Evolutionary conservation across 1,140 invertebrate genomes (phyloP).

Genomic region (Heterodera carotae): DNA sequence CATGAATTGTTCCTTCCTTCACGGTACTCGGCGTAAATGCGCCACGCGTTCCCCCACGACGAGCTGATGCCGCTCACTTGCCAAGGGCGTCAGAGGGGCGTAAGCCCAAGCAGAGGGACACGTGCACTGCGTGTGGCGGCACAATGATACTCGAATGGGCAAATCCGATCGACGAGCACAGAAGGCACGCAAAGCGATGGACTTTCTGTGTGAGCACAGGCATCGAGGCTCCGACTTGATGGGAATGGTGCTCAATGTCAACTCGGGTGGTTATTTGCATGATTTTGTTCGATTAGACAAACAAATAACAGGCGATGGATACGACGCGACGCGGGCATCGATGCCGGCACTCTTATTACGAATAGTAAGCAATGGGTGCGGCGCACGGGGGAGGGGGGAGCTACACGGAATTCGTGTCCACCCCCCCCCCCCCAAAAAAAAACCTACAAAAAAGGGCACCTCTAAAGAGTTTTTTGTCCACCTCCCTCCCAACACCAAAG

Average conservation of each 20-base stretch:
- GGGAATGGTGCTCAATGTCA: constrained; percentile 91
- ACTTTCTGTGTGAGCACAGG: constrained; percentile 88
- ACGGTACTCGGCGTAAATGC: constrained; percentile 94
- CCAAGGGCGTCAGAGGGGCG: constrained; percentile 79
- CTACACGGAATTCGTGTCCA: too few species aligned
- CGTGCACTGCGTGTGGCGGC: constrained; percentile 96
- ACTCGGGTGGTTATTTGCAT: constrained; percentile 75
- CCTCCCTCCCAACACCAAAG: too few species aligned
- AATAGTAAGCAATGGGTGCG: constrained; percentile 83
- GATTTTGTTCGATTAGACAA: constrained; percentile 77
- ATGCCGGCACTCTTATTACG: constrained; percentile 98
- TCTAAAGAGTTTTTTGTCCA: too few species aligned
- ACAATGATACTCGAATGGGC: constrained; percentile 96
- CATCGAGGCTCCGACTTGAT: constrained; percentile 85
- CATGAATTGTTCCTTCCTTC: constrained; percentile 94
- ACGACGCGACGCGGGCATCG: constrained; percentile 82
- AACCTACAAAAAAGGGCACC: too few species aligned
- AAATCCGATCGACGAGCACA: constrained; percentile 87
- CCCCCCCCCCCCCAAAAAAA: too few species aligned
- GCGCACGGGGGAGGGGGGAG: too few species aligned
- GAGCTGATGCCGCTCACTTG: constrained; percentile 96
- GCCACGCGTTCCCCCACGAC: constrained; percentile 91
- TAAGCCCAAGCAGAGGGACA: constrained; percentile 84
- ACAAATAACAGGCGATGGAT: constrained; percentile 32
- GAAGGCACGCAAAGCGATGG: constrained; percentile 92